Conservation (phyloP, 2,888 invertebrate species). For the Agrilus mali region DNA sequence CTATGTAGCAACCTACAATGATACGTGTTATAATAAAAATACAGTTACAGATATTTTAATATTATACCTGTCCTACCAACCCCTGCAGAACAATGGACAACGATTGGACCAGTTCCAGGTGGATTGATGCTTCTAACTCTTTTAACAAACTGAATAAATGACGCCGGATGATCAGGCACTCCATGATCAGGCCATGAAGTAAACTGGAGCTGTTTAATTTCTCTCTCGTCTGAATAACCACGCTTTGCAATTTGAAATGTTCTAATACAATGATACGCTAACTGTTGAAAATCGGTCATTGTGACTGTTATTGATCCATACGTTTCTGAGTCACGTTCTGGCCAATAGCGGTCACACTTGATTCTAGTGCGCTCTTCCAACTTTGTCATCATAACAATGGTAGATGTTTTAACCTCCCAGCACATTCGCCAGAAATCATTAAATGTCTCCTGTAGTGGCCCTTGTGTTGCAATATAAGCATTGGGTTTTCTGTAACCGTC, state of each 20-base stretch:
- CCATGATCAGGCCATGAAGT: slow-evolving; percentile 42
- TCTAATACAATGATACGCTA: slow-evolving; percentile 30
- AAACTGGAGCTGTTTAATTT: slow-evolving; percentile 38
- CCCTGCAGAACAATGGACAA: slow-evolving; percentile 47
- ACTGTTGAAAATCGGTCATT: slow-evolving; percentile 23
- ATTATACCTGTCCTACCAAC: slow-evolving; percentile 46
- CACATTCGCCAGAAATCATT: slow-evolving; percentile 32
- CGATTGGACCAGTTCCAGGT: slow-evolving; percentile 28
- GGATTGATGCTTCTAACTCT: slow-evolving; percentile 29
- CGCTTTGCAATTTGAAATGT: slow-evolving; percentile 21
- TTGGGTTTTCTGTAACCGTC: slow-evolving; percentile 41
- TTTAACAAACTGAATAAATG: slow-evolving; percentile 13
- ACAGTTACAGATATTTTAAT: no score
- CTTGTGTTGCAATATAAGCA: slow-evolving; percentile 31
- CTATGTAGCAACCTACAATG: slow-evolving; percentile 77
- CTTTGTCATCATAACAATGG: slow-evolving; percentile 40
- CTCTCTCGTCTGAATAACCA: not conserved
- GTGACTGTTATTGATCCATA: slow-evolving; percentile 28
- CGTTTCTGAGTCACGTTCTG: slow-evolving; percentile 30
- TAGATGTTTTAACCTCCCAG: slow-evolving; percentile 36
- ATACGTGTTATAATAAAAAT: slow-evolving; percentile 46
- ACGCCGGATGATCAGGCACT: slow-evolving; percentile 27
- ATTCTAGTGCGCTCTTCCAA: slow-evolving; percentile 35
- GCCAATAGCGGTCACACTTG: slow-evolving; percentile 41
- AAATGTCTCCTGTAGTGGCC: slow-evolving; percentile 26